Evolutionary conservation across 2,113 vertebrate genomes (phyloP).

Genomic region (Triplophysa dalaica): DNA sequence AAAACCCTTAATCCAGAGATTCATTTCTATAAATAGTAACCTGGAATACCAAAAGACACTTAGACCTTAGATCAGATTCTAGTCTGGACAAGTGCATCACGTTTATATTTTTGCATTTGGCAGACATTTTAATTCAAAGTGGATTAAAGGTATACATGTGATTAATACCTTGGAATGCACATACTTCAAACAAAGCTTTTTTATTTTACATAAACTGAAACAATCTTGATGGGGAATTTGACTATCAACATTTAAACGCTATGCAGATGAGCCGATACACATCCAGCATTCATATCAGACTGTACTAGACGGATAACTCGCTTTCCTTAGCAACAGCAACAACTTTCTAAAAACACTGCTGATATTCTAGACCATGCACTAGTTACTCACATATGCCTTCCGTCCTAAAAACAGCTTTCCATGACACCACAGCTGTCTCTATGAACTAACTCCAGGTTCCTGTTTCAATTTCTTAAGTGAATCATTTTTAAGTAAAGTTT

Average conservation of each 20-base stretch:
- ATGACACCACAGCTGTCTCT: neutral
- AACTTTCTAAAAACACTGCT: neutral
- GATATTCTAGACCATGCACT: neutral
- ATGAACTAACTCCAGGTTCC: neutral
- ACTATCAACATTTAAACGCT: too few species aligned
- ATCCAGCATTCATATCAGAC: neutral
- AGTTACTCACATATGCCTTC: neutral
- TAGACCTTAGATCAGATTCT: neutral
- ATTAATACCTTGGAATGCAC: too few species aligned
- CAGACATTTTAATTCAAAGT: too few species aligned
- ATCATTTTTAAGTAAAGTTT: neutral
- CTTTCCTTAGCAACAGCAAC: neutral
- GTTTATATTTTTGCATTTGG: too few species aligned
- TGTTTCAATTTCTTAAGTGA: neutral
- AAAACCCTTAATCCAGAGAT: conserved; percentile 45
- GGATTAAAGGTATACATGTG: too few species aligned
- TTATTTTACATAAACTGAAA: too few species aligned
- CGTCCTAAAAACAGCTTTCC: neutral
- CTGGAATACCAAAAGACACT: neutral
- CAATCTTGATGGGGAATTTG: too few species aligned
- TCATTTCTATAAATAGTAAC: conserved; percentile 34
- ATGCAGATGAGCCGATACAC: neutral
- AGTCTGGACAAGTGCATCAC: neutral
- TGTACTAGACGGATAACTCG: too few species aligned
- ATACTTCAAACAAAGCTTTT: too few species aligned